Conservation (phyloP, 2,888 invertebrate genomes). For the Eupithecia dodoneata region DNA sequence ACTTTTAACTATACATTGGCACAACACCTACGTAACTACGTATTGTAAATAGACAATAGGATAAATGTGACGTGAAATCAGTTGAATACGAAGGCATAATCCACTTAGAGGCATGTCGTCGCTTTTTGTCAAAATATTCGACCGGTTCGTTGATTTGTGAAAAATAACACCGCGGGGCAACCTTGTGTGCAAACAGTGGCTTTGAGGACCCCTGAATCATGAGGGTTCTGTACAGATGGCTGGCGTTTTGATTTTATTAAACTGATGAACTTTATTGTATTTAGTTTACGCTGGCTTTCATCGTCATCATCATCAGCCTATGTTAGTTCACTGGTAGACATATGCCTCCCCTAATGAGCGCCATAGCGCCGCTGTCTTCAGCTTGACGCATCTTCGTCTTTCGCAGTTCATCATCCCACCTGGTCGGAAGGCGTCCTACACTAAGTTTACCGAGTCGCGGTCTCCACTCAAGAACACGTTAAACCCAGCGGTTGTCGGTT, state of each 20-base stretch:
- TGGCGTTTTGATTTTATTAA: constrained; percentile 31
- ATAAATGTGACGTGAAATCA: constrained; percentile 82
- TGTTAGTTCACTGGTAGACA: too few relatives aligned
- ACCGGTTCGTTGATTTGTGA: constrained; percentile 78
- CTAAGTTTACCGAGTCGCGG: too few relatives aligned
- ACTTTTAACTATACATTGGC: constrained; percentile 69
- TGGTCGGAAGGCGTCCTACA: too few relatives aligned
- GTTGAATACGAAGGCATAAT: constrained; percentile 71
- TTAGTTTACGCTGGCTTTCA: neutral
- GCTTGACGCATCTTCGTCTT: too few relatives aligned
- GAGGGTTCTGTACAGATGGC: constrained; percentile 62
- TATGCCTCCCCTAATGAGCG: too few relatives aligned
- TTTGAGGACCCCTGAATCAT: constrained; percentile 45
- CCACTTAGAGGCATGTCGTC: constrained; percentile 81
- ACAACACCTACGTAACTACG: constrained; percentile 79
- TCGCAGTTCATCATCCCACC: too few relatives aligned
- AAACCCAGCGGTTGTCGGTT: too few relatives aligned
- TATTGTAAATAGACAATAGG: constrained; percentile 70
- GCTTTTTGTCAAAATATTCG: constrained; percentile 73
- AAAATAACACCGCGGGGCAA: constrained; percentile 76
- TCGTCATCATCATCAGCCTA: too few relatives aligned
- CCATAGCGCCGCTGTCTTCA: too few relatives aligned
- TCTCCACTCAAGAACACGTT: too few relatives aligned
- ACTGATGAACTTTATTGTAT: constrained; percentile 23
- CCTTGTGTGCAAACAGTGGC: constrained; percentile 74